Base-by-base conservation (phyloP, 2,113 vertebrate genomes). In the Varanus salvator region DNA sequence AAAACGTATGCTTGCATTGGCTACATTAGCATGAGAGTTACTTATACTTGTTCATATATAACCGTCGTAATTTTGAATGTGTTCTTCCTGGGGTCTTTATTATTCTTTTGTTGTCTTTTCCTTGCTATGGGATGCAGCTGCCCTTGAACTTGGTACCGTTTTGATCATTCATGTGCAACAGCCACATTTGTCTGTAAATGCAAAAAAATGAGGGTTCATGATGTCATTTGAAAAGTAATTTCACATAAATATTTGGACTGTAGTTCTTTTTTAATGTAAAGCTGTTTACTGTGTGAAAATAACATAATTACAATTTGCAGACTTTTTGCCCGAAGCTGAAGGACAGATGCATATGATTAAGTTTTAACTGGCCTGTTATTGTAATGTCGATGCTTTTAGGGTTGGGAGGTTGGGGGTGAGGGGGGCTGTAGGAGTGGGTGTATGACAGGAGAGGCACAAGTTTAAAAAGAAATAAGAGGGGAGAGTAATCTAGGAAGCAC, bases 311-410 rank as follows among this genome's bases (percentile, higher is more conserved):
- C 95, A 95, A 96, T 97, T 97, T 96, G 95, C 95, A 97, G 96
- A 96, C 95, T 96, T 97, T 96, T 97, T 96, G 96, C 97, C 96
- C 96, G 90, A 89, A 98, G 96, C 96, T 93, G 96, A 94, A 91
- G 93, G 95, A 97, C 97, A 97, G 96, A 98, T 98, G 97, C 96
- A 97, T 97, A 96, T 97, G 96, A 98, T 98, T 98, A 98, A 97
- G 96, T 97, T 97, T 96, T 89, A 97, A 96, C 96, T 95, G 94
- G 95, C 95, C 95, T 94, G 96, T 97, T 97, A 97, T 98, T 98
- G 97, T 98, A 97, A 98, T 97, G 97, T 97, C 97, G 97, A 98
- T 98, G 96, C 97, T 98, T 97, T 97, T 93, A 92, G 95, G 94
- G 92, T 96, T 96, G 94, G 95, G 93, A 97, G 94, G 96, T 93